phyloP scores from a whole-genome alignment of 2,113 vertebrate genomes.

The Leptosomus discolor region DNA sequence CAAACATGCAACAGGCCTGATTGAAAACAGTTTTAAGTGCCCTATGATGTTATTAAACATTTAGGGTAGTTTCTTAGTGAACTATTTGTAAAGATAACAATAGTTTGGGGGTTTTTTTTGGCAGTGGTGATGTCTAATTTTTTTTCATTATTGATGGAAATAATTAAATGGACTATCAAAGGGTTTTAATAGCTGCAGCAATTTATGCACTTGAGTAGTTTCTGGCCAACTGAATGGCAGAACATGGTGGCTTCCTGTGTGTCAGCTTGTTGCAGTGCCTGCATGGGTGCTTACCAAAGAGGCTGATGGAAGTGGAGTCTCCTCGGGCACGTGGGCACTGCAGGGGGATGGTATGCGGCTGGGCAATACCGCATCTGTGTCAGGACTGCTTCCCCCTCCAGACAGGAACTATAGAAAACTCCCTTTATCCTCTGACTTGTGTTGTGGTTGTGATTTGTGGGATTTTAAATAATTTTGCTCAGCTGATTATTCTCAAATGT shows the following conservation, averaged over 20 bases:
- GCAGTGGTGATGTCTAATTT: neutral
- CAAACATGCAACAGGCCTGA: neutral
- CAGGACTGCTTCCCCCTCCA: neutral
- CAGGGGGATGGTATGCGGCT: fast-evolving
- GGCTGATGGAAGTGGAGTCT: neutral
- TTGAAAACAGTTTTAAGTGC: neutral
- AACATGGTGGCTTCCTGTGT: neutral
- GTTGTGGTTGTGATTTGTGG: neutral
- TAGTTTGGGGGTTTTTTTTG: neutral
- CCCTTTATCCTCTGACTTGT: neutral
- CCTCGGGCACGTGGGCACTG: fast-evolving
- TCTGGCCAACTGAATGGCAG: neutral
- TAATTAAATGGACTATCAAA: neutral
- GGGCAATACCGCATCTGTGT: fast-evolving
- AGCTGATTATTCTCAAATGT: neutral
- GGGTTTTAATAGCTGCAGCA: neutral
- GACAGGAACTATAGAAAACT: neutral
- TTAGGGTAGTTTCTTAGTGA: neutral
- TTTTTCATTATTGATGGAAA: neutral
- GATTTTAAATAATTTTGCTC: neutral
- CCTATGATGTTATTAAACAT: neutral
- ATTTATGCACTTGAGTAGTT: neutral
- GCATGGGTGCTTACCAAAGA: neutral
- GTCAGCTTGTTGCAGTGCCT: fast-evolving
- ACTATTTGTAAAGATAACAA: neutral